phyloP scores from a whole-genome alignment of 2,113 vertebrate species.

The Zootoca vivipara region DNA sequence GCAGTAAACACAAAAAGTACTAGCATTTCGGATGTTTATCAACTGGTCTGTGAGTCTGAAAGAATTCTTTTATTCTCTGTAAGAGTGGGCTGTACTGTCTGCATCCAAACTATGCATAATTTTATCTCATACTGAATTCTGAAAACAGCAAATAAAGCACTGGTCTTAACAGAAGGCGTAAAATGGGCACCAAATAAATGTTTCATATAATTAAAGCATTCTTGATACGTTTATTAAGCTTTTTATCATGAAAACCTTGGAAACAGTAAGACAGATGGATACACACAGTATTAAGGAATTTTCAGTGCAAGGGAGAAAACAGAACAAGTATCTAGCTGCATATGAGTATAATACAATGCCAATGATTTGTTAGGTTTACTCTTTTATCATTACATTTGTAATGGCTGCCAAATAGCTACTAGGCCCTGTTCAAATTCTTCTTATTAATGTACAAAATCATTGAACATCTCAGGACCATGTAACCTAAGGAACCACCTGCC shows the following conservation, averaged over 20 bases:
- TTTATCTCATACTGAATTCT: slow-evolving; percentile 65
- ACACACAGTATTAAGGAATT: background rate
- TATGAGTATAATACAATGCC: background rate
- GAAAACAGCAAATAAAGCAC: slow-evolving; percentile 66
- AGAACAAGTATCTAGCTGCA: background rate
- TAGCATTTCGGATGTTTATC: slow-evolving; percentile 25
- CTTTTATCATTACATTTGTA: too few relatives aligned
- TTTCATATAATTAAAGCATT: slow-evolving; percentile 69
- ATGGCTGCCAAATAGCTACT: too few relatives aligned
- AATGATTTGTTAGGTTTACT: background rate
- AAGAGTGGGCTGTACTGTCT: slow-evolving; percentile 66
- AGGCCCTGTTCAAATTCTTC: too few relatives aligned
- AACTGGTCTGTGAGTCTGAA: slow-evolving; percentile 46
- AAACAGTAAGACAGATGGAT: background rate
- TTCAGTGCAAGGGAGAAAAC: background rate
- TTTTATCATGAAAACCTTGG: slow-evolving; percentile 19
- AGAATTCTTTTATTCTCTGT: slow-evolving; percentile 59
- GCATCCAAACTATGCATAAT: slow-evolving; percentile 59
- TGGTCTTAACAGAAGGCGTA: slow-evolving; percentile 73
- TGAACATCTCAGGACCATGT: too few relatives aligned
- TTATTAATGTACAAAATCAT: too few relatives aligned
- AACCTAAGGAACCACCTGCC: too few relatives aligned
- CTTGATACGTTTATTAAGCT: slow-evolving; percentile 62
- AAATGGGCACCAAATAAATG: slow-evolving; percentile 73
- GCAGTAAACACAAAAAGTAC: slow-evolving; percentile 50